Evolutionary conservation across 2,113 vertebrate genomes (phyloP).

Genomic region (Smithornis capensis): DNA sequence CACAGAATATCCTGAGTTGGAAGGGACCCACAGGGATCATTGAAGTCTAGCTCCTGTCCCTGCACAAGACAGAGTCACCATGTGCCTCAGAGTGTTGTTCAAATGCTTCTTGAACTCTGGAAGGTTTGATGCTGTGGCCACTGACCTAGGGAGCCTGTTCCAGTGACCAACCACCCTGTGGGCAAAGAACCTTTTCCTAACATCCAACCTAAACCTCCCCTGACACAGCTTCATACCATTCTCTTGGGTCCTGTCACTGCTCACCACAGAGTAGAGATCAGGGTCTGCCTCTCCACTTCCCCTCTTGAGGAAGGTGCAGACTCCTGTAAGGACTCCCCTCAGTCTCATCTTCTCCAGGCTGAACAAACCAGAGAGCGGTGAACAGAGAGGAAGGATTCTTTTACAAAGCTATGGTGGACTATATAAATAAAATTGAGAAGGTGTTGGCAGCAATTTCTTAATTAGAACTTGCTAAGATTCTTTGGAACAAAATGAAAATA

Average conservation of each 20-base stretch:
- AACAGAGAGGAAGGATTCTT: neutral
- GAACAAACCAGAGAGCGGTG: neutral
- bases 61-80: neutral
- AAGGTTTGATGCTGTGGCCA: neutral
- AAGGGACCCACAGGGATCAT: neutral
- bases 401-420: neutral
- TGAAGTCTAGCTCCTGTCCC: neutral
- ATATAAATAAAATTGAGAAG: slow-evolving; percentile 18
- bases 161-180: accelerated
- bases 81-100: neutral
- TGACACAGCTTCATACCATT: neutral
- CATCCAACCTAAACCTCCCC: accelerated
- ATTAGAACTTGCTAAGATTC: neutral
- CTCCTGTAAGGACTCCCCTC: neutral
- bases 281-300: neutral
- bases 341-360: neutral
- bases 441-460: slow-evolving; percentile 12
- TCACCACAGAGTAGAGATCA: neutral
- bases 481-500: neutral
- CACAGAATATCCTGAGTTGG: neutral
- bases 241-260: accelerated
- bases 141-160: neutral
- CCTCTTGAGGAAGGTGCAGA: neutral
- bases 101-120: neutral
- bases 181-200: neutral